Conservation (phyloP, 2,113 vertebrate species). For the Numida meleagris region DNA sequence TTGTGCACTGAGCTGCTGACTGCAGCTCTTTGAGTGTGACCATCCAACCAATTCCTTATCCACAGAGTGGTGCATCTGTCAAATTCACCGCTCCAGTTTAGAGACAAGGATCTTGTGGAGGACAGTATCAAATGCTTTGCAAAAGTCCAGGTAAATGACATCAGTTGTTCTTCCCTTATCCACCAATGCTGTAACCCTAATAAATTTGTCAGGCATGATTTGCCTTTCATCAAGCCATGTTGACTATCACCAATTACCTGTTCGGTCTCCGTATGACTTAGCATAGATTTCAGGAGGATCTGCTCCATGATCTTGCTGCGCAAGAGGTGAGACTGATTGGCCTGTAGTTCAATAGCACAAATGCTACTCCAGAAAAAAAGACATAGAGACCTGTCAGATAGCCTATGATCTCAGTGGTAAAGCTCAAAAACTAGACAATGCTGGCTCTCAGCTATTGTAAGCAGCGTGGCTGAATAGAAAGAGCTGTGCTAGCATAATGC, state of each 20-base stretch:
- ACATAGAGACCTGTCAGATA: not conserved
- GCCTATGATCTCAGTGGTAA: not conserved
- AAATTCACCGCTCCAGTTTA: not conserved
- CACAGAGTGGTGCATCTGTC: not conserved
- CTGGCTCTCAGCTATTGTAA: not conserved
- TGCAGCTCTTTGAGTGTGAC: not conserved
- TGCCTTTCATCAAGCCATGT: not conserved
- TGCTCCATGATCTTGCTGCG: not conserved
- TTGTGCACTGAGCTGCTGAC: not conserved
- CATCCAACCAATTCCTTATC: not conserved
- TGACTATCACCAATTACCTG: not conserved
- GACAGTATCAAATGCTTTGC: not conserved
- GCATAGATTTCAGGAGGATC: not conserved
- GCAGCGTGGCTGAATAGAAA: not conserved
- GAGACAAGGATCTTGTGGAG: not conserved
- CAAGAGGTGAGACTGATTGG: not conserved
- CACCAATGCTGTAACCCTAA: not conserved
- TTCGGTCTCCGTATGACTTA: not conserved
- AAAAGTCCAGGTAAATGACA: not conserved
- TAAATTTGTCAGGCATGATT: not conserved
- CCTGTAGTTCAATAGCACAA: not conserved
- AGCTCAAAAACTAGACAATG: not conserved
- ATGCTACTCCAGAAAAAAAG: not conserved
- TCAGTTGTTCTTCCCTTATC: not conserved
- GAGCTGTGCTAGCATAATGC: accelerated